These are phyloP conservation scores for Hydrophis major DNA, from an alignment of 2,797 vertebrate species.

Conservation along the genomic window DNA sequence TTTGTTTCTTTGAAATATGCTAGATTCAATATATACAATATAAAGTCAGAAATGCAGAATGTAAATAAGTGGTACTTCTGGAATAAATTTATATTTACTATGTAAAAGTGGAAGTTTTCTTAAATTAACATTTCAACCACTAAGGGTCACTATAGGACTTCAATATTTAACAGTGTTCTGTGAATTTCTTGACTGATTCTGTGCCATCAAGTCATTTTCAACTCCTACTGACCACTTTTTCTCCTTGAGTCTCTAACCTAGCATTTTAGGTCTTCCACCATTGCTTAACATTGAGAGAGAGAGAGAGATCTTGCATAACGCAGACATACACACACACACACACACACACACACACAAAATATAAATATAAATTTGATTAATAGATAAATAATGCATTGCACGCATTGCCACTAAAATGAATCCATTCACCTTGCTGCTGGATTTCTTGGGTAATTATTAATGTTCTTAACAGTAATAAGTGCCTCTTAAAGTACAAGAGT, in stretches of 20 bases:
- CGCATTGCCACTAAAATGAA: background rate
- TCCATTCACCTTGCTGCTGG: background rate
- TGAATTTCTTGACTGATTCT: background rate
- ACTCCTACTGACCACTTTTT: background rate
- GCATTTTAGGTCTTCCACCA: background rate
- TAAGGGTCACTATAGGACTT: background rate
- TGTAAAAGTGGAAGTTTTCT: background rate
- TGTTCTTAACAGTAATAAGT: background rate
- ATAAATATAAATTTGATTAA: background rate
- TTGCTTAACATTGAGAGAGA: background rate
- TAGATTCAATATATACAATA: conserved; percentile 13
- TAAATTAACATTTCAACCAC: background rate
- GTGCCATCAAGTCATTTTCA: background rate
- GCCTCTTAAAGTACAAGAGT: background rate
- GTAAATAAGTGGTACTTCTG: background rate
- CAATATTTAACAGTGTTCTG: background rate
- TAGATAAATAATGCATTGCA: background rate
- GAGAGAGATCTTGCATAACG: no score
- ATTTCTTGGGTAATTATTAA: background rate
- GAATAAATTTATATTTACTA: background rate
- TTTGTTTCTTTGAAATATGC: conserved; percentile 1
- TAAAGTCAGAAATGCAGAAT: background rate
- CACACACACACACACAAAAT: no score
- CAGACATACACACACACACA: no score
- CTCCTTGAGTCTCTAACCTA: background rate